Evolutionary conservation across 2,797 vertebrate genomes (phyloP), one percentile per base, ranked within the genome.

Genomic region (Brotula barbata): DNA sequence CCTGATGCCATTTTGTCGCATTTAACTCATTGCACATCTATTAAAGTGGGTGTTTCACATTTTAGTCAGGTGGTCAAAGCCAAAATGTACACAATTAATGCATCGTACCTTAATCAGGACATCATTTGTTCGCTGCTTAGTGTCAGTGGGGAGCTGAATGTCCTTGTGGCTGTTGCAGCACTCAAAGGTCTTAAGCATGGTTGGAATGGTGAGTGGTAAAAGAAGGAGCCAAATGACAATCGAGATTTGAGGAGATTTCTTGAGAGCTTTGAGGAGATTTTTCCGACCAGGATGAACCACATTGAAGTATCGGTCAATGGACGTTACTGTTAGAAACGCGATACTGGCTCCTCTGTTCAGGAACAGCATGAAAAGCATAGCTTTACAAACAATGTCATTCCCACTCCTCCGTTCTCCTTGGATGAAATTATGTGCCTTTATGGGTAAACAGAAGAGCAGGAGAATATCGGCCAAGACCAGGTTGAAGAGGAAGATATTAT

Each of bases 401-500:
- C 4, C 0, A 7, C 59, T 75, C 31, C 86, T 62, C 45, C 77
- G 46, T 39, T 80, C 60, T 1, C 71, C 85, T 0, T 6, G 2
- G 43, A 88, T 80, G 69, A 64, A 89, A 80, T 82, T 82, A 55
- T 81, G 11, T 0, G 87, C 80, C 13, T 88, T 88, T 42, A 93
- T 82, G 0, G 89, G 89, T 83, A 93, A 57, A 37, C 86, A 92
- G 73, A 86, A 41, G 0, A 88, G 83, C 66, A 91, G 73, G 19
- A 92, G 87, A 10, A 89, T 86, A 56, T 91, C 90, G 0, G 91
- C 68, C 5, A 90, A 1, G 43, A 88, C 87, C 64, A 92, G 77
- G 82, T 90, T 89, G 81, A 92, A 87, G 11, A 93, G 90, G 44
- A 89, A 92, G 44, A 87, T 15, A 0, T 85, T 80, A 23, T 91